A percentile compares a stretch with the other conserved stretches of the same genome.
phyloP scores from a whole-genome alignment of 30 jellyfish, hydroid and myxozoan genomes.

The Turritopsis dohrnii region DNA sequence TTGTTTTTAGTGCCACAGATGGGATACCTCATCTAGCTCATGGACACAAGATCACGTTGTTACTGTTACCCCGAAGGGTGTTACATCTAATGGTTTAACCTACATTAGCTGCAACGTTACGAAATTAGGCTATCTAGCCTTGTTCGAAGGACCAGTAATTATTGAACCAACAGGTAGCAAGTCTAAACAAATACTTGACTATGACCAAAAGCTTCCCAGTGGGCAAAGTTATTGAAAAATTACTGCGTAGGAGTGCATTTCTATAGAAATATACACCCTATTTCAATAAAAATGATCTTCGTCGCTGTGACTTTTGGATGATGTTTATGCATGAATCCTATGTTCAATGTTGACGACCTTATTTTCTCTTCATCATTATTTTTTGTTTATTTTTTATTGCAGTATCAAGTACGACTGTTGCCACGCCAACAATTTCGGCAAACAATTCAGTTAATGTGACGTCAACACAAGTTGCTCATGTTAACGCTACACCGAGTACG shows the following conservation, averaged over 20 bases:
- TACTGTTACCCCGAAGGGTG: constrained; percentile 26
- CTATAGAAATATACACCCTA: no score
- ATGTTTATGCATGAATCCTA: no score
- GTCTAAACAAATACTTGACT: not conserved
- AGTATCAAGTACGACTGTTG: not conserved
- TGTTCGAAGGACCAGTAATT: constrained; percentile 43
- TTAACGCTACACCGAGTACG: not conserved
- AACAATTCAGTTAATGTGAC: not conserved
- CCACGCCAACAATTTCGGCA: not conserved
- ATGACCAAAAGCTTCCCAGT: not conserved
- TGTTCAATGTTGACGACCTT: no score
- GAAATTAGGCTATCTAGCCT: constrained; percentile 36
- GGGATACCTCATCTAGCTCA: constrained; percentile 37
- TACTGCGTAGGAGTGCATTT: no score
- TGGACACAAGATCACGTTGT: constrained; percentile 23
- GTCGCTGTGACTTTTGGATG: no score
- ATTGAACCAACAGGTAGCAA: not conserved
- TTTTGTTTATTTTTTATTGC: not conserved
- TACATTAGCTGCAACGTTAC: constrained; percentile 41
- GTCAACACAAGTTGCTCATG: not conserved
- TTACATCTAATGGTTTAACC: constrained; percentile 5
- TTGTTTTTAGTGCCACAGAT: constrained; percentile 37
- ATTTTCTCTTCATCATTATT: no score
- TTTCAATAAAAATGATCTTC: no score
- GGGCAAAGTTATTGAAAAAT: no score